These are phyloP conservation scores for Lagria hirta DNA, from an alignment of 2,888 invertebrate genomes.

Conservation along the genomic window DNA sequence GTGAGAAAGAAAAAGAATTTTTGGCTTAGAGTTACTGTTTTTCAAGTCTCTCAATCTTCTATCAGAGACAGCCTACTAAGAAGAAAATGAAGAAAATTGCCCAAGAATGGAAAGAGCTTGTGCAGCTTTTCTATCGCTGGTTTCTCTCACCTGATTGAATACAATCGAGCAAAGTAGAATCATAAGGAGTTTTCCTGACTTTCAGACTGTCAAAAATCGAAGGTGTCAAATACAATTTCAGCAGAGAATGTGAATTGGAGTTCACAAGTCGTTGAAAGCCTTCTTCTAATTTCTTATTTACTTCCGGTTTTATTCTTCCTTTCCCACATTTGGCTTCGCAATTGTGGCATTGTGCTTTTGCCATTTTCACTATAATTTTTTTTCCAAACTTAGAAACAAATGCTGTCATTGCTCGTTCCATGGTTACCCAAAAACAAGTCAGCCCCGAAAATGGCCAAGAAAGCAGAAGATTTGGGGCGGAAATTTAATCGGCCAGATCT, in stretches of 20 bases:
- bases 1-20: no score
- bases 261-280: slow-evolving; percentile 55
- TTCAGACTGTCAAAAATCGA: slow-evolving; percentile 60
- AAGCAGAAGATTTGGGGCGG: slow-evolving; percentile 6
- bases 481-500: slow-evolving; percentile 50
- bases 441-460: slow-evolving; percentile 13
- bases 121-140: background rate
- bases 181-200: slow-evolving; percentile 59
- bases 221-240: slow-evolving; percentile 64
- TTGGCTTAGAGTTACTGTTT: no score
- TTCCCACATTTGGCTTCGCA: slow-evolving; percentile 45
- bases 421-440: background rate
- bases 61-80: no score
- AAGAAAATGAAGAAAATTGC: no score
- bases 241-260: slow-evolving; percentile 60
- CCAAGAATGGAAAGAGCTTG: no score
- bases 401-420: background rate
- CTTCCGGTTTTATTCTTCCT: slow-evolving; percentile 48
- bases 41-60: no score
- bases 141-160: slow-evolving; percentile 61
- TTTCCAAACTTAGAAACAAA: background rate
- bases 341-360: slow-evolving; percentile 38
- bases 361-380: slow-evolving; percentile 5
- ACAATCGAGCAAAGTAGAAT: slow-evolving; percentile 64
- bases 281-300: slow-evolving; percentile 55